Evolutionary conservation across 2,888 invertebrate species (phyloP), one percentile per base, ranked within the genome.

Genomic region (Metopia argyrocephala): DNA sequence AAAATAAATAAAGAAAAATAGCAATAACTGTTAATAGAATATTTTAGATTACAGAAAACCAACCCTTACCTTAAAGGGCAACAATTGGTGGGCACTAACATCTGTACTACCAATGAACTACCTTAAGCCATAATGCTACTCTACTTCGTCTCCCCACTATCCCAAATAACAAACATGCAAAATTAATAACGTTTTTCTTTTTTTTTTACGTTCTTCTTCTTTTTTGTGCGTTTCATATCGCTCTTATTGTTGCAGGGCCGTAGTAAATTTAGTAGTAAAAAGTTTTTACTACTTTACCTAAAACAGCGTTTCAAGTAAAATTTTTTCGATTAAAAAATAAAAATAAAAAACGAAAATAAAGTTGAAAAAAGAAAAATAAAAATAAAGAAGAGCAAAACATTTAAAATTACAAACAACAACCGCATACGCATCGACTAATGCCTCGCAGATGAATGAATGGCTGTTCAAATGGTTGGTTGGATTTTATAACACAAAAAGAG

Each of bases 221-320:
- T 12, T 15, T 38, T 38, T 38, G 15, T 38, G 38, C 38, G 48
- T 48, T 48, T n/a, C 4, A 25, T 25, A 15, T 54, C 20, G 15
- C 65, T 65, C 23, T 65, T 61, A 9, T 46, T 54, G 76, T 68
- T 69, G 48, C 74, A 70, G 70, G 61, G 61, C 81, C 81, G 74
- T 78, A 78, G 70, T 78, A 81, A 81, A 81, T 75, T 78, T 78
- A 75, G 81, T 75, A 78, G 81, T 81, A 81, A 81, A 81, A 81
- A 81, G 45, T 81, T 81, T 81, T 81, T 81, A 81, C 81, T 65
- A 78, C 81, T 81, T 78, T 78, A 78, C 81, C 81, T 81, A 81
- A 81, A 81, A 74, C 73, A 78, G n/a, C n/a, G n/a, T 81, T 78
- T 70, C 65, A 78, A 81, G 78, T 81, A 81, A 78, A 76, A 78